Base-by-base conservation (phyloP, 2,797 vertebrate genomes). In the Phrynocephalus vlangalii region DNA sequence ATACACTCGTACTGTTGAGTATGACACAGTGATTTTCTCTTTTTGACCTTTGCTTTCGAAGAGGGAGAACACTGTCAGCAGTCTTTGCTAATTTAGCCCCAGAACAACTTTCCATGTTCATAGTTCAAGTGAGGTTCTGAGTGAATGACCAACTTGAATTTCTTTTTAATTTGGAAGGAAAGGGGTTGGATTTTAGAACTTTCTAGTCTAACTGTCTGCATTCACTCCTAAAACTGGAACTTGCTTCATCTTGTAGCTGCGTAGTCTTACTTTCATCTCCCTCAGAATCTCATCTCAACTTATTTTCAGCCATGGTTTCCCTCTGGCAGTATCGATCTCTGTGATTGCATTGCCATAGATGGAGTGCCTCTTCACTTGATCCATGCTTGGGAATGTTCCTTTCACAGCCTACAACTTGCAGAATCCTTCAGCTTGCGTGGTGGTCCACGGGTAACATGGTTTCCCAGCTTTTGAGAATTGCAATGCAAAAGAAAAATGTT, bases 1-100 rank as follows among this genome's bases (percentile, higher is more conserved):
- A 90, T 20, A 70, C 24, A 76, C 28, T 16, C 80, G 91, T 77
- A 88, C 78, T 66, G 84, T 87, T 81, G 83, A 66, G 88, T 50
- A 2, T 8, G 79, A 7, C 11, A 79, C 44, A 84, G 52, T 26
- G 44, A 80, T 22, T 7, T 75, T 87, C 89, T 89, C 66, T 70
- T 78, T 26, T 28, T 7, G 24, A 82, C 82, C 83, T 76, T 73
- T 1, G 75, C 52, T 80, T 89, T 33, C 52, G 84, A 73, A 67
- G 48, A 81, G 20, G 50, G 52, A 83, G 0, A 5, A 20, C 90
- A 60, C 16, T 72, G 30, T 73, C 68, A 44, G 30, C 30, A 68
- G 11, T 30, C 15, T 48, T 18, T 2, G 13, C 28, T 6, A 0
- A 0, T 15, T 2, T 56, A 38, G 10, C 56, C 48, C 13, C 0